phyloP scores from a whole-genome alignment of 2,113 vertebrate genomes.

The Jacana jacana region DNA sequence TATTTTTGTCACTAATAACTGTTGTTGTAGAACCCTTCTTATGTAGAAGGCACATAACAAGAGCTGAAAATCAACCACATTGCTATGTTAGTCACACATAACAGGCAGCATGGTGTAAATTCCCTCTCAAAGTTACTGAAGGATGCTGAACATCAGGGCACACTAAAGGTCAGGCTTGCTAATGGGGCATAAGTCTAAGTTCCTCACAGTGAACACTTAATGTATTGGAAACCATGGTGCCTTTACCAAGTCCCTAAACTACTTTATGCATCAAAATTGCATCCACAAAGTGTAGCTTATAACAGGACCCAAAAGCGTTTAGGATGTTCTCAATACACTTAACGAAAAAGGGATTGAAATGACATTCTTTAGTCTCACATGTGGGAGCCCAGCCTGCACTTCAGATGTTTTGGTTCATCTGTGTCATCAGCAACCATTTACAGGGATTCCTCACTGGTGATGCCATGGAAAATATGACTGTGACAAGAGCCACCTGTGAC shows the following conservation, averaged over 20 bases:
- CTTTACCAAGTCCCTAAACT: background rate
- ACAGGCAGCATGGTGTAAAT: background rate
- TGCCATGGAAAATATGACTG: background rate
- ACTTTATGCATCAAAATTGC: background rate
- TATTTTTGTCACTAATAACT: background rate
- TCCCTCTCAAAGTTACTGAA: background rate
- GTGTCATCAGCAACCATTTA: background rate
- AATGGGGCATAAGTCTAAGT: background rate
- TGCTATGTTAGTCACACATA: background rate
- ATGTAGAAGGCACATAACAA: background rate
- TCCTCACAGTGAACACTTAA: background rate
- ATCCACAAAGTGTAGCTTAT: background rate
- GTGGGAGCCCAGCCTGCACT: background rate
- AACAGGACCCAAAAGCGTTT: background rate
- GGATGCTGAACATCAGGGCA: background rate
- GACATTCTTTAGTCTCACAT: background rate
- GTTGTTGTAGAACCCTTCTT: background rate
- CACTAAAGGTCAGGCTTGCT: background rate
- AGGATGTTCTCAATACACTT: background rate
- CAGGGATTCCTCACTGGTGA: background rate
- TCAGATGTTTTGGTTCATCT: background rate
- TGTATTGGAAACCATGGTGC: background rate
- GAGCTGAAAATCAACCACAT: background rate
- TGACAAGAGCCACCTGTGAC: background rate
- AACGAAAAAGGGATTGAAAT: background rate